These are phyloP conservation scores for Drosophila ustulata DNA, from an alignment of 2,888 invertebrate genomes.

Conservation along the genomic window DNA sequence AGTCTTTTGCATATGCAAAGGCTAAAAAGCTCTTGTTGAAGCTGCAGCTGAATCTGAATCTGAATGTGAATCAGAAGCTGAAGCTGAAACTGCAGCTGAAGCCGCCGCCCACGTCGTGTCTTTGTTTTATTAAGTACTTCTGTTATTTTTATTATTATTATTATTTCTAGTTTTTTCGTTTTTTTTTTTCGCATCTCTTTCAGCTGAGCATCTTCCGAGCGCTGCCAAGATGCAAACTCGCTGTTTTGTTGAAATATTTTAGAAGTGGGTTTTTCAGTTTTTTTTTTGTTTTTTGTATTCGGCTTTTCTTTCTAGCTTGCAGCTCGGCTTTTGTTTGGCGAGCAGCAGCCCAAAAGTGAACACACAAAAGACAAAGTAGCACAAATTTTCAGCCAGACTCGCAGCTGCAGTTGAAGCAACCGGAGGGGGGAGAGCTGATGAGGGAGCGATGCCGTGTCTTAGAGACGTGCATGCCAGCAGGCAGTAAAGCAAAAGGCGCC, in stretches of 20 bases:
- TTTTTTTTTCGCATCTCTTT: neutral
- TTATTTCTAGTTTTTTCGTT: slow-evolving; percentile 31
- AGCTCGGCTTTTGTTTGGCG: slow-evolving; percentile 55
- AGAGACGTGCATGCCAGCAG: slow-evolving; percentile 70
- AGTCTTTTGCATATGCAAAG: slow-evolving; percentile 21
- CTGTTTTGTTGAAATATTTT: slow-evolving; percentile 63
- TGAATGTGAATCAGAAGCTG: slow-evolving; percentile 22
- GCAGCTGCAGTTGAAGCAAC: slow-evolving; percentile 17
- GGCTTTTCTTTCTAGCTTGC: slow-evolving; percentile 12
- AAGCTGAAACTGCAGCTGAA: slow-evolving; percentile 54
- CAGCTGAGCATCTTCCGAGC: slow-evolving; percentile 19
- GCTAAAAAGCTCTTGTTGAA: slow-evolving; percentile 1
- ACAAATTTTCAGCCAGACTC: slow-evolving; percentile 67
- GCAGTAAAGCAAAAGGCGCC: slow-evolving; percentile 71
- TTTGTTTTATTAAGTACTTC: slow-evolving; percentile 78
- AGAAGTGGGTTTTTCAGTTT: slow-evolving; percentile 32
- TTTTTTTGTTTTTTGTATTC: slow-evolving; percentile 9
- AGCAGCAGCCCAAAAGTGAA: slow-evolving; percentile 63
- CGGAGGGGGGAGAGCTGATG: neutral
- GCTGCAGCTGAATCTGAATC: neutral
- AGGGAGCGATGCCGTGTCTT: slow-evolving; percentile 51
- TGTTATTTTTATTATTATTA: slow-evolving; percentile 45
- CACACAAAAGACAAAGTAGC: slow-evolving; percentile 80
- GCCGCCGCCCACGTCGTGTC: slow-evolving; percentile 59
- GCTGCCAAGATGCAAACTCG: slow-evolving; percentile 65